Evolutionary conservation across 2,888 invertebrate species (phyloP).

Genomic region (Ophion ellenae): DNA sequence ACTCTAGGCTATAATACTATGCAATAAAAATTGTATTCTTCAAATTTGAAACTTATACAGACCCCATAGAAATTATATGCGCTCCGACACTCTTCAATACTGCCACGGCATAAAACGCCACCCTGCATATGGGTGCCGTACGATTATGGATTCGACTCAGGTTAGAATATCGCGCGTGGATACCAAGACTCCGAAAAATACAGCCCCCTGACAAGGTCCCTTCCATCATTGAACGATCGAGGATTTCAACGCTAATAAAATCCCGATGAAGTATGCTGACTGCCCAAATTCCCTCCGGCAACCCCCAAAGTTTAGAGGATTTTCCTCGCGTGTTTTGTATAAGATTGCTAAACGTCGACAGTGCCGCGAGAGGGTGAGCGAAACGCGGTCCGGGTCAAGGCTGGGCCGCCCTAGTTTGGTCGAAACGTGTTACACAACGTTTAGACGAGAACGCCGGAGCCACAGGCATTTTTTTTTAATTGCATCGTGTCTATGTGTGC

Average conservation of each 20-base stretch:
- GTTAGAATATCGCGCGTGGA: conserved; percentile 18
- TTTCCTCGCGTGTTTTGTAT: conserved; percentile 59
- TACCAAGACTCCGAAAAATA: conserved; percentile 17
- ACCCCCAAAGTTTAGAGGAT: conserved; percentile 33
- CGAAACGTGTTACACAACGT: conserved; percentile 35
- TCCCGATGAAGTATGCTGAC: conserved; percentile 42
- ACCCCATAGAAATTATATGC: too few relatives aligned
- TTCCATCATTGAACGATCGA: conserved; percentile 15
- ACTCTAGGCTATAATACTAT: too few relatives aligned
- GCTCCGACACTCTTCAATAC: too few relatives aligned
- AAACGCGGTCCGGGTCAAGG: conserved; percentile 50
- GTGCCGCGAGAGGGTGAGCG: background rate
- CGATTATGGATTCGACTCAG: background rate
- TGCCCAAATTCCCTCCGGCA: background rate
- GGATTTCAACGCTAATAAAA: conserved; percentile 45
- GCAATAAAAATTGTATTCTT: too few relatives aligned
- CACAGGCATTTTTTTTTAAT: conserved; percentile 15
- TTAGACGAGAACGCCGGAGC: conserved; percentile 32
- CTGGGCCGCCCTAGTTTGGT: conserved; percentile 39
- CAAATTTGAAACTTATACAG: too few relatives aligned
- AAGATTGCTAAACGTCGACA: background rate
- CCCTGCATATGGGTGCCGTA: background rate
- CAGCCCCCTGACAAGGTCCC: conserved; percentile 30
- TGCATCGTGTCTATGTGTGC: conserved; percentile 4
- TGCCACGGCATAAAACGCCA: too few relatives aligned